Conservation (phyloP, 1,140 invertebrate genomes). For the Monomorium pharaonis region DNA sequence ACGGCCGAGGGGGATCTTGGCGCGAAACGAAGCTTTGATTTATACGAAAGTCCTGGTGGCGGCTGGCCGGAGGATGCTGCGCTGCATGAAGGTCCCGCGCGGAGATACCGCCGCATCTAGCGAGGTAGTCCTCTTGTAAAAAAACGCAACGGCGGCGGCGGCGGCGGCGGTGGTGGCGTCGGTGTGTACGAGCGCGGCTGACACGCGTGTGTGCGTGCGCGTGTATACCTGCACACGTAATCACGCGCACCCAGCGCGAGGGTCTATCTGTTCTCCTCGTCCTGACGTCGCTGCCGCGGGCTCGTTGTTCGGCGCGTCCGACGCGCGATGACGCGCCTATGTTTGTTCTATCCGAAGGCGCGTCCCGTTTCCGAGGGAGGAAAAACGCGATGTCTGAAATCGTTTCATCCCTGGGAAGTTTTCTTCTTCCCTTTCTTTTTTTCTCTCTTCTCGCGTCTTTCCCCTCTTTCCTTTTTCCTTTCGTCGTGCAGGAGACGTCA, state of each 20-base stretch:
- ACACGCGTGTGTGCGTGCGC: background rate
- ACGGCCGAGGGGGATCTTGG: slow-evolving; percentile 53
- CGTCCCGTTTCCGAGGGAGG: slow-evolving; percentile 7
- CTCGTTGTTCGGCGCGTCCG: slow-evolving; percentile 33
- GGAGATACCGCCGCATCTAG: slow-evolving; percentile 31
- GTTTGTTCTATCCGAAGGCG: slow-evolving; percentile 37
- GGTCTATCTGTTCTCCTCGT: slow-evolving; percentile 36
- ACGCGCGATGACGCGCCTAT: slow-evolving; percentile 49
- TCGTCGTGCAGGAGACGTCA: slow-evolving; percentile 28
- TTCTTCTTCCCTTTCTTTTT: background rate
- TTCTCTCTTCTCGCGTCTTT: too few species aligned
- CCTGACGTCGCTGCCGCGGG: slow-evolving; percentile 44
- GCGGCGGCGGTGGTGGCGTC: background rate
- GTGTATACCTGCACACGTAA: background rate
- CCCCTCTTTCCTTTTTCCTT: slow-evolving; percentile 11
- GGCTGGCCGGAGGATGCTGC: slow-evolving; percentile 40
- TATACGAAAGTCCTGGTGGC: slow-evolving; percentile 68
- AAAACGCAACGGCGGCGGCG: background rate
- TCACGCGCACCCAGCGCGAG: slow-evolving; percentile 2
- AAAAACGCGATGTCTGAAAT: background rate
- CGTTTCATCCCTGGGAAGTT: background rate
- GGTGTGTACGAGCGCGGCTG: background rate
- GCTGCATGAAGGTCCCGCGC: slow-evolving; percentile 30
- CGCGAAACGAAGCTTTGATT: slow-evolving; percentile 78
- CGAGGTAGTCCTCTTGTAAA: background rate